Evolutionary conservation across 2,888 invertebrate genomes (phyloP), one percentile per base, ranked within the genome.

Genomic region (Tiphia femorata): DNA sequence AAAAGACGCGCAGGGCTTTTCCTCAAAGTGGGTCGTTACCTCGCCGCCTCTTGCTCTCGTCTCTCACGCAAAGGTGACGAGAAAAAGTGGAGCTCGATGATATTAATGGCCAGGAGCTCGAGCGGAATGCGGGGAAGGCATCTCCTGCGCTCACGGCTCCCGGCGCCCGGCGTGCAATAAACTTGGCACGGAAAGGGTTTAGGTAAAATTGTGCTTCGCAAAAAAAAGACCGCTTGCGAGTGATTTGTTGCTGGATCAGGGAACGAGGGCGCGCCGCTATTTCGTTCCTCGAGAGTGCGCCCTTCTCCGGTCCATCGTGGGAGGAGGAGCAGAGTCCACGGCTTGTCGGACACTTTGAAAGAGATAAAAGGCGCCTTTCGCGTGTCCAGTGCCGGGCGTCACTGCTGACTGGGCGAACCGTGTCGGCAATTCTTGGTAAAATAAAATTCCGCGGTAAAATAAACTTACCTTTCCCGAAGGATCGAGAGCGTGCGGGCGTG

Each of bases 61-160:
- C 37, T 42, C 40, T 29, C 17, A 43, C 48, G 38, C 46, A 48
- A 59, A 64, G 43, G 47, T 46, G 54, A 27, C 49, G 49, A 27
- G 51, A 51, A 62, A 64, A 61, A 55, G n/a, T n/a, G 38, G 40
- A 17, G 46, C 27, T 19, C 48, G 51, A 59, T 50, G 47, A 63
- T 71, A 68, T 71, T 71, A 70, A 71, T 59, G 68, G 65, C 54
- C 23, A 42, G 53, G 33, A n/a, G 33, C 7, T 33, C 40, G 46
- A 52, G 53, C 42, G 49, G 61, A 58, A 68, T 49, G 48, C 54
- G 17, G 48, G n/a, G 38, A 51, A 60, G 68, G 68, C 63, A 43
- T 59, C 63, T 62, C n/a, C 50, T 70, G 66, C 44, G 53, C 55
- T n/a, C n/a, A 30, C 44, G 40, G 30, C 30, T 30, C 21, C 27